These are phyloP conservation scores for Mesodorylaimus sp. DNA, from an alignment of 2,888 invertebrate genomes.

Conservation along the genomic window DNA sequence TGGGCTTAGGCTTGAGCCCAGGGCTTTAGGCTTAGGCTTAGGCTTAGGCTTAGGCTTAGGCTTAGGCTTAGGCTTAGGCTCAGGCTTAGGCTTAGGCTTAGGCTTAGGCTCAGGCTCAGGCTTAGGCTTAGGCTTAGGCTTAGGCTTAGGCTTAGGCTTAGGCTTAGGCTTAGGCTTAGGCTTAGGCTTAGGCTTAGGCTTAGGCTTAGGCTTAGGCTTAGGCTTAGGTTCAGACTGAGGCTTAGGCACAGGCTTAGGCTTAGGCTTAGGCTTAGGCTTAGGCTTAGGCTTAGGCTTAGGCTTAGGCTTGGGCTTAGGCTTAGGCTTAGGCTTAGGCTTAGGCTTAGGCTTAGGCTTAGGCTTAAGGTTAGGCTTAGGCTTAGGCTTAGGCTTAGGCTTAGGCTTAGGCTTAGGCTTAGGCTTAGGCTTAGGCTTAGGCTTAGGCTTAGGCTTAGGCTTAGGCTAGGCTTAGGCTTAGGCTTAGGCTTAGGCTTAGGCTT, in stretches of 20 bases:
- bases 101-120: too few relatives aligned
- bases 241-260: too few relatives aligned
- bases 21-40: constrained; percentile 11
- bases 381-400: constrained; percentile 13
- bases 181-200: too few relatives aligned
- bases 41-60: too few relatives aligned
- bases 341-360: constrained; percentile 14
- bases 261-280: constrained; percentile 13
- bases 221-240: too few relatives aligned
- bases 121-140: too few relatives aligned
- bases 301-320: constrained; percentile 12
- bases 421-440: constrained; percentile 13
- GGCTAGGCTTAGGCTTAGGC: constrained; percentile 11
- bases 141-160: too few relatives aligned
- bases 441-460: constrained; percentile 12
- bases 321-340: constrained; percentile 11
- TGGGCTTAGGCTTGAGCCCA: constrained; percentile 12
- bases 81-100: too few relatives aligned
- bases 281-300: constrained; percentile 12
- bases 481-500: constrained; percentile 11
- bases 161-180: too few relatives aligned
- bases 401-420: constrained; percentile 14
- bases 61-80: too few relatives aligned
- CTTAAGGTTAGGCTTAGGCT: constrained; percentile 13
- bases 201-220: too few relatives aligned